phyloP scores from a whole-genome alignment of 2,113 vertebrate genomes.

The Carassius auratus region DNA sequence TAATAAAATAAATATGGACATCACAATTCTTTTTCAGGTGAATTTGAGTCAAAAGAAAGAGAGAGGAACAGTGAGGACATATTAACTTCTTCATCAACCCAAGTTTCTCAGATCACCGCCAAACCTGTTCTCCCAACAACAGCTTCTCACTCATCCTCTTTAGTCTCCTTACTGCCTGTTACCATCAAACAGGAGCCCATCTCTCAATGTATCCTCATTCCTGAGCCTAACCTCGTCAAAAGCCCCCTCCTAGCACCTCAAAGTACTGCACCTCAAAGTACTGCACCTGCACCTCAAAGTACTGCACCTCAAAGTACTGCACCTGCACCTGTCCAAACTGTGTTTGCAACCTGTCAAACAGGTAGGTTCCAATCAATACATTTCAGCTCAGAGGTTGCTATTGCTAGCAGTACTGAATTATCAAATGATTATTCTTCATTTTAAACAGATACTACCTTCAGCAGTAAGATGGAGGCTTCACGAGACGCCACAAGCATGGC shows the following conservation, averaged over 20 bases:
- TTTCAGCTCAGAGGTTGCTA: neutral
- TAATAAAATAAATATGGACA: too few species aligned
- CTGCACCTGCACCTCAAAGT: slow-evolving; percentile 32
- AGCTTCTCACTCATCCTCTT: neutral
- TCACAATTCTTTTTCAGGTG: too few species aligned
- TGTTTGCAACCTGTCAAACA: neutral
- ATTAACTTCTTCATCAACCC: too few species aligned
- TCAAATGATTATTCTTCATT: neutral
- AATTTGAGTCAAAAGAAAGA: too few species aligned
- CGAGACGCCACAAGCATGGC: neutral
- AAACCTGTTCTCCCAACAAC: neutral
- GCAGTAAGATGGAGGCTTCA: slow-evolving; percentile 23
- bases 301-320: too few species aligned
- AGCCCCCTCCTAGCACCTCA: too few species aligned
- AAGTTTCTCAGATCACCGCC: too few species aligned
- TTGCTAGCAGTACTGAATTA: neutral
- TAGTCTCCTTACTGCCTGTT: slow-evolving; percentile 53
- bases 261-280: slow-evolving; percentile 7
- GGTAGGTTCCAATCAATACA: slow-evolving; percentile 29
- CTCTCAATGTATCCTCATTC: slow-evolving; percentile 70
- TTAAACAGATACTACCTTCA: slow-evolving; percentile 22
- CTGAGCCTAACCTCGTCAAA: slow-evolving; percentile 43
- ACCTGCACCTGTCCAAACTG: slow-evolving; percentile 54
- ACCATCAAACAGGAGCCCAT: slow-evolving; percentile 84
- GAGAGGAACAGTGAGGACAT: too few species aligned